Evolutionary conservation across 2,113 vertebrate species (phyloP), one percentile per base, ranked within the genome.

Genomic region (Gavialis gangeticus): DNA sequence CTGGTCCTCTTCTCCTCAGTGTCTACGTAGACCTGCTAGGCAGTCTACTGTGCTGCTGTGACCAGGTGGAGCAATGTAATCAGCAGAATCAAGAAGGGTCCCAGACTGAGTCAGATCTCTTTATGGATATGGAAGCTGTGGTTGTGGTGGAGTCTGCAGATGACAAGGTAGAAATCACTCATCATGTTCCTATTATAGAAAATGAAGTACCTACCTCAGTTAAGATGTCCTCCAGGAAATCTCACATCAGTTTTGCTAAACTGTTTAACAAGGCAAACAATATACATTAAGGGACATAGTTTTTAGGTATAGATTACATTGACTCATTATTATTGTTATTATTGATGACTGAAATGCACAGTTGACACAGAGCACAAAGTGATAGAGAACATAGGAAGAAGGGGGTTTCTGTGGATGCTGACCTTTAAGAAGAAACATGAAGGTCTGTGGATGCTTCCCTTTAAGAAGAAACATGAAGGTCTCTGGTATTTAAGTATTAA

Each of bases 1-100:
- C 1, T 3, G 98, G 98, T 37, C 90, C 96, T 8, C 79, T 54
- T 1, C 69, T 98, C 34, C 10, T 99, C 76, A 94, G 85, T 92
- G 83, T 98, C 79, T 97, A 97, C 9, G 83, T 99, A 98, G 97
- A 94, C 59, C 92, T 99, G 46, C 98, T 99, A 4, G 96, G 90
- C 77, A 87, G 75, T 77, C 75, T 99, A 55, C 83, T 99, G 73
- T 66, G 76, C 46, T 98, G 91, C 78, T 97, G 98, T 2, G 95
- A 96, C 88, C 94, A 90, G 15, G 75, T 96, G 62, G 91, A 97
- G 6, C 12, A 88, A 34, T 84, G 89, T 80, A 92, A 83, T 37
- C 91, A 84, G 58, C 93, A 87, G 88, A 95, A 92, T 22, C 27
- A 46, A 3, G 79, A 94, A 75, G 90, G 96, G 0, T 46, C n/a